Conservation (phyloP, 1,140 invertebrate species). For the Leptestheria dahalacensis region DNA sequence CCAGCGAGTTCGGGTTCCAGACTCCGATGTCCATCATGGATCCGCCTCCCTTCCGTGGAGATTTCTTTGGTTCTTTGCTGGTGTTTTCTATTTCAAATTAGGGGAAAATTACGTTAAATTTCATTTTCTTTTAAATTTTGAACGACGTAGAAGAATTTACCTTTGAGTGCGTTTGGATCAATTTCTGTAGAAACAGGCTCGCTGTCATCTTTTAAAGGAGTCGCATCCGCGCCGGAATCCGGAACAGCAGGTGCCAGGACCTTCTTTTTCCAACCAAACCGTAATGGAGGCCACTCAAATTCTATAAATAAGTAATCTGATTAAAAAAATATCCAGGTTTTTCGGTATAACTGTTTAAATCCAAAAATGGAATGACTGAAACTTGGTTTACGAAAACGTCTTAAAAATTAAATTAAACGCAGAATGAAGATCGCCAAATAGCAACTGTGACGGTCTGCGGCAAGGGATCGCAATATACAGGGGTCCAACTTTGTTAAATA, state of each 20-base stretch:
- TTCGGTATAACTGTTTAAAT: too few relatives aligned
- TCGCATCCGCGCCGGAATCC: neutral
- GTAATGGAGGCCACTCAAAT: conserved; percentile 67
- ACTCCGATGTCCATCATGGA: conserved; percentile 11
- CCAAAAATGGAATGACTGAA: too few relatives aligned
- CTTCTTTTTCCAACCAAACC: conserved; percentile 66
- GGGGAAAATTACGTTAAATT: too few relatives aligned
- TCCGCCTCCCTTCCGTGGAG: neutral
- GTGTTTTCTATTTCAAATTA: neutral
- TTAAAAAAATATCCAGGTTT: too few relatives aligned
- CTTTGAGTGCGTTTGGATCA: neutral
- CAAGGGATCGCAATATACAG: too few relatives aligned
- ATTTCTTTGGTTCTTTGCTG: neutral
- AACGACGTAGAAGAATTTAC: too few relatives aligned
- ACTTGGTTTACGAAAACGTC: too few relatives aligned
- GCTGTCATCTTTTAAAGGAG: neutral
- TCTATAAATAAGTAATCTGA: conserved; percentile 29
- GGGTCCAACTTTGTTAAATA: too few relatives aligned
- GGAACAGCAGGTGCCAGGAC: neutral
- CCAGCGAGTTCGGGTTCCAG: conserved; percentile 4
- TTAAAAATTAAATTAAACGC: too few relatives aligned
- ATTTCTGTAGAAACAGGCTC: neutral
- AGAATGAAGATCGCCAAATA: too few relatives aligned
- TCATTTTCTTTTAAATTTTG: too few relatives aligned
- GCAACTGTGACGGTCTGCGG: too few relatives aligned